Conservation (phyloP, 2,113 vertebrate species). For the Tamias sibiricus region DNA sequence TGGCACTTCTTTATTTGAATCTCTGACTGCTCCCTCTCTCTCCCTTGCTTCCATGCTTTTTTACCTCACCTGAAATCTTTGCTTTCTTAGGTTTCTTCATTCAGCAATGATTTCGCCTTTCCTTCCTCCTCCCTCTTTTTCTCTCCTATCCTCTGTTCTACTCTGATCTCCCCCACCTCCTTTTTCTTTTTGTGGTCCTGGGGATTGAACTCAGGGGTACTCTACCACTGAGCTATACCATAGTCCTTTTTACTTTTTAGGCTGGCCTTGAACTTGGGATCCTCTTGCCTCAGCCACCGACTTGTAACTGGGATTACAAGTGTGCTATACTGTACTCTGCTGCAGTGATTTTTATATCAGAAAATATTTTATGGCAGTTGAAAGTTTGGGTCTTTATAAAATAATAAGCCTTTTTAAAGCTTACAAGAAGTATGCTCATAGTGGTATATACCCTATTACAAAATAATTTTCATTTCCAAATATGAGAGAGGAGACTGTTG, state of each 20-base stretch:
- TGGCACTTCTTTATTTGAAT: background rate
- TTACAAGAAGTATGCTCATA: background rate
- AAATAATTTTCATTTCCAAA: background rate
- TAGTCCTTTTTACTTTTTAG: background rate
- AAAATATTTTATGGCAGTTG: background rate
- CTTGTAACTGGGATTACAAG: background rate
- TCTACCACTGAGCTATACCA: background rate
- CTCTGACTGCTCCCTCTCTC: background rate
- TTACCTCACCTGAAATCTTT: background rate
- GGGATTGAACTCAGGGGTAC: too few relatives aligned
- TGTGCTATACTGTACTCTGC: background rate
- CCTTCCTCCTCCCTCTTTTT: too few relatives aligned
- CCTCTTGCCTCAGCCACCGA: background rate
- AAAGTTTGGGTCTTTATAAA: conserved; percentile 47
- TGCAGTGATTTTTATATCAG: background rate
- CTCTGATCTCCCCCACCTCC: background rate
- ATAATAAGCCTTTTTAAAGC: conserved; percentile 14
- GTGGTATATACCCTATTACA: background rate
- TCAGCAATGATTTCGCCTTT: background rate
- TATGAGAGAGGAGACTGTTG: background rate
- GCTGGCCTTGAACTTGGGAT: background rate
- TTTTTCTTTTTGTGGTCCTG: background rate
- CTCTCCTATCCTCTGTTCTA: background rate
- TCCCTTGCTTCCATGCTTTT: background rate
- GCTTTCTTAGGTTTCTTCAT: background rate